A percentile compares a stretch with the other conserved stretches of the same genome.
Conservation (phyloP, 2,113 vertebrate species). For the Myodes glareolus region DNA sequence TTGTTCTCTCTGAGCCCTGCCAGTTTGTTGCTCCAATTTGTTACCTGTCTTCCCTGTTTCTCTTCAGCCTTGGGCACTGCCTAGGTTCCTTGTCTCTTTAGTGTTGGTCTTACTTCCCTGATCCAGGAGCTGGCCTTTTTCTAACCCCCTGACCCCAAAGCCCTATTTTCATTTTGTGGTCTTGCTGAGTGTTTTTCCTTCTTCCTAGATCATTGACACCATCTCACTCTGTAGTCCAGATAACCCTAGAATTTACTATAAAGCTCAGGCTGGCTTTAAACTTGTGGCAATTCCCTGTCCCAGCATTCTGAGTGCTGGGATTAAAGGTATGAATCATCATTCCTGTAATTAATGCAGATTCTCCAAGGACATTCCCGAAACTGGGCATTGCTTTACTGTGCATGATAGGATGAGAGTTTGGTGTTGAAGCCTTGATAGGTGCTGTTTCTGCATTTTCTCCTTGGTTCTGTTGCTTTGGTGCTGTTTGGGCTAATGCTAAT, state of each 20-base stretch:
- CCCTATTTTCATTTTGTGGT: background rate
- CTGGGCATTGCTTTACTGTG: background rate
- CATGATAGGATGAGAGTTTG: background rate
- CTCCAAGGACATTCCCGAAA: background rate
- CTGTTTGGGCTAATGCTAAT: background rate
- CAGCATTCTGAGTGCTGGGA: background rate
- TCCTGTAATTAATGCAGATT: background rate
- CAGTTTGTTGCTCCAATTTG: background rate
- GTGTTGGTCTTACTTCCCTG: fast-evolving
- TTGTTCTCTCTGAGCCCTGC: background rate
- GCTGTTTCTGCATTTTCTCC: too few relatives aligned
- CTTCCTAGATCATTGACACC: background rate
- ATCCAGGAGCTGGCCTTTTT: background rate
- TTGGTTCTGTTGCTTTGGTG: background rate
- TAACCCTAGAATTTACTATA: background rate
- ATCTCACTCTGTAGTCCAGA: background rate
- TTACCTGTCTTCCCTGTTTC: background rate
- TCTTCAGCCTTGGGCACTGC: background rate
- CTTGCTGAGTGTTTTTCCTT: background rate
- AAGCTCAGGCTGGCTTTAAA: background rate
- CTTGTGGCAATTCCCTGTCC: background rate
- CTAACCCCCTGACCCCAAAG: background rate
- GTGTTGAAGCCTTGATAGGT: background rate
- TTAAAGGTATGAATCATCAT: background rate
- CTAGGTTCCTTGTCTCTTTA: background rate